These are phyloP conservation scores for Centropus bengalensis DNA, from an alignment of 2,113 vertebrate species.

Conservation along the genomic window DNA sequence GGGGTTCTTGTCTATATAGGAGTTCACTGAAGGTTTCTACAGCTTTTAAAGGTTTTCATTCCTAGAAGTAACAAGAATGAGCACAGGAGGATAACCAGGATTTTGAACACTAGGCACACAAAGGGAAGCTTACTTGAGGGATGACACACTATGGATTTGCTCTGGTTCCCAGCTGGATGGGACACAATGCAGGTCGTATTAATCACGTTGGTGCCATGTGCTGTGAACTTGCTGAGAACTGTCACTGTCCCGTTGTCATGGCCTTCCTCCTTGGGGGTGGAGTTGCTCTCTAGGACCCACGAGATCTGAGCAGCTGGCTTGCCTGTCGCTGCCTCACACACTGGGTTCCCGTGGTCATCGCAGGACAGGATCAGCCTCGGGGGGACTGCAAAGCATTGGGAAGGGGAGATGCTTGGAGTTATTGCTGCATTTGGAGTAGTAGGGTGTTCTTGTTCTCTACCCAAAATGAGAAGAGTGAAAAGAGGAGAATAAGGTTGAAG, in stretches of 20 bases:
- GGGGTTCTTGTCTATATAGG: neutral
- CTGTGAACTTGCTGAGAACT: neutral
- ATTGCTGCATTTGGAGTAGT: neutral
- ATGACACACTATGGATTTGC: neutral
- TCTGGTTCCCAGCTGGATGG: neutral
- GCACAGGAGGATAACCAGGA: neutral
- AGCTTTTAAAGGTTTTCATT: neutral
- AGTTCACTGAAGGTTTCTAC: neutral
- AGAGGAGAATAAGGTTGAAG: neutral
- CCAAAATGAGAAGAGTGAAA: neutral
- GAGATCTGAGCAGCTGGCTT: neutral
- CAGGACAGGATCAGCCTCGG: neutral
- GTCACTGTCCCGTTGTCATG: neutral
- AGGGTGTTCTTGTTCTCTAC: neutral
- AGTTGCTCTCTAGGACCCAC: neutral
- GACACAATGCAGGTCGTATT: neutral
- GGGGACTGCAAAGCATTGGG: neutral
- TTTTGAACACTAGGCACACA: fast-evolving
- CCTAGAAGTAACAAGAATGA: neutral
- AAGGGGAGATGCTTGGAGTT: neutral
- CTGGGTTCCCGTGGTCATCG: neutral
- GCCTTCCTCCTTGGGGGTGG: neutral
- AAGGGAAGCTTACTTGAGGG: neutral
- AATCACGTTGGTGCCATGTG: neutral
- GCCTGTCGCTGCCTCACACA: neutral